Conservation (phyloP, 2,113 vertebrate genomes). For the Spheniscus mendiculus region DNA sequence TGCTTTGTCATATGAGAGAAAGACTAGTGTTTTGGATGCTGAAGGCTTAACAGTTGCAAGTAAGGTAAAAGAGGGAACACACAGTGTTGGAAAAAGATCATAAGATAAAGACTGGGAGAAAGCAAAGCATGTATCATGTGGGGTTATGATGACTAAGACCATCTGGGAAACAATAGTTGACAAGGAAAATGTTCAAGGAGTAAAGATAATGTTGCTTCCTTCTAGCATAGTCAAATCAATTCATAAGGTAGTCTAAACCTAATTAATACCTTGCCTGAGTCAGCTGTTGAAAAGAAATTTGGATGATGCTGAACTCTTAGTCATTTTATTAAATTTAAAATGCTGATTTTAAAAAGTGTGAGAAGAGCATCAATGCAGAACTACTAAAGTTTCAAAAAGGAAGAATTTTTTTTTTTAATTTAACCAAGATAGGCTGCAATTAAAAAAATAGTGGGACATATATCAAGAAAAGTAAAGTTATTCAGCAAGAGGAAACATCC, state of each 20-base stretch:
- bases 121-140: background rate
- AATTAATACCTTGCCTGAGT: background rate
- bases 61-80: background rate
- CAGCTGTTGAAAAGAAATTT: background rate
- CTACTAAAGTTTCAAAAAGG: background rate
- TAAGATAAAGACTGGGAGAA: background rate
- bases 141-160: background rate
- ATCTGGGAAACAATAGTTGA: background rate
- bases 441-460: background rate
- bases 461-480: background rate
- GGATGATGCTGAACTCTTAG: background rate
- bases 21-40: background rate
- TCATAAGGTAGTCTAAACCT: background rate
- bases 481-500: background rate
- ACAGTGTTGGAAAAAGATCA: background rate
- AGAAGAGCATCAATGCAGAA: background rate
- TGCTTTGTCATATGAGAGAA: background rate
- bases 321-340: background rate
- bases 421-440: background rate
- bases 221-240: background rate
- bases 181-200: background rate
- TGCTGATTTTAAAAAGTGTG: background rate
- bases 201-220: background rate
- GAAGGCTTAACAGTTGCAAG: background rate
- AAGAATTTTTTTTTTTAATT: background rate